Percentiles rank a stretch among this genome's conserved stretches.
Evolutionary conservation across 2,113 vertebrate species (phyloP).

Genomic region (Brienomyrus longianalis): DNA sequence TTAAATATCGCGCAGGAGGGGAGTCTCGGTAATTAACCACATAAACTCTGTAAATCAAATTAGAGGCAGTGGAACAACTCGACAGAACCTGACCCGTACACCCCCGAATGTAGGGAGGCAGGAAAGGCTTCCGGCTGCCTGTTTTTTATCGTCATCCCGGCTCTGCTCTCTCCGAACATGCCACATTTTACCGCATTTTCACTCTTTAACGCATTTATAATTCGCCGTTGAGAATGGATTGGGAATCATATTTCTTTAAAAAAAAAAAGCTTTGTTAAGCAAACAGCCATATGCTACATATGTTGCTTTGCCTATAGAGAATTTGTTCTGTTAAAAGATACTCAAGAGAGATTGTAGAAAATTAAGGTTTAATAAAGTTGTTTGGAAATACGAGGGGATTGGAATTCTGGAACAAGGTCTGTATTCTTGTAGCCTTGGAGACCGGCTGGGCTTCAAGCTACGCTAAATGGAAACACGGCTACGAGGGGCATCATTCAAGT

Average conservation of each 20-base stretch:
- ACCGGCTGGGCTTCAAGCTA: background rate
- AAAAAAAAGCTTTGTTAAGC: background rate
- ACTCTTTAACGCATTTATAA: background rate
- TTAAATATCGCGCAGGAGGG: constrained; percentile 10
- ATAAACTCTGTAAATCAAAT: constrained; percentile 23
- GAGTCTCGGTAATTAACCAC: constrained; percentile 5
- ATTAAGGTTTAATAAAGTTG: constrained; percentile 9
- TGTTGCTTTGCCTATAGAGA: background rate
- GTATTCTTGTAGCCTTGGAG: background rate
- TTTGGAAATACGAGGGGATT: background rate
- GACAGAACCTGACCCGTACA: background rate
- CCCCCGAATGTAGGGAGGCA: background rate
- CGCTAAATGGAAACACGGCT: background rate
- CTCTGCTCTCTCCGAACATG: background rate
- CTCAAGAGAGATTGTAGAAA: background rate
- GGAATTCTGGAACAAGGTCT: background rate
- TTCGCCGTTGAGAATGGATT: background rate
- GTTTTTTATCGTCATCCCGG: background rate
- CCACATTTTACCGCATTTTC: background rate
- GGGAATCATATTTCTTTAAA: background rate
- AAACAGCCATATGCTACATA: background rate
- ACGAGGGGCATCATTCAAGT: background rate
- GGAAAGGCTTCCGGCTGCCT: background rate
- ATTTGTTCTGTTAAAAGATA: background rate
- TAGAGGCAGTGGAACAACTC: constrained; percentile 16